Evolutionary conservation across 2,113 vertebrate genomes (phyloP).

Genomic region (Riparia riparia): DNA sequence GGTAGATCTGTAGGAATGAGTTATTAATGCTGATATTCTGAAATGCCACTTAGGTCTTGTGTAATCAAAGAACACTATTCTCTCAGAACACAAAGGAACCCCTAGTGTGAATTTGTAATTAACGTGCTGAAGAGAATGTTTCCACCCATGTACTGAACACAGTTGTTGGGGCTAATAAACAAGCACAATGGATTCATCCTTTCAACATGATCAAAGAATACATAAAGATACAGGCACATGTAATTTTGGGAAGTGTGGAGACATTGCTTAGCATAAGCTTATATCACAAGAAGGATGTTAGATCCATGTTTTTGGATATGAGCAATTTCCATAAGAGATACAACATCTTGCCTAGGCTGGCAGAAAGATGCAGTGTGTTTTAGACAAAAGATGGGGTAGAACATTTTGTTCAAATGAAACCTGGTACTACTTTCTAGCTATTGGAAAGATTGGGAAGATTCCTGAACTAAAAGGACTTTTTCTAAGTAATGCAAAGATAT

Average conservation of each 20-base stretch:
- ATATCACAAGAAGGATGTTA: constrained; percentile 55
- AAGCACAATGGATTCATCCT: constrained; percentile 57
- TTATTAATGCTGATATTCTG: constrained; percentile 73
- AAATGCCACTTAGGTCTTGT: constrained; percentile 71
- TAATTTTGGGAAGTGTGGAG: constrained; percentile 52
- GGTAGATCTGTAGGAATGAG: constrained; percentile 69
- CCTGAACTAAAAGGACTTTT: neutral
- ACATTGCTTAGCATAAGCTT: constrained; percentile 62
- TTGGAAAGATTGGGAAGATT: neutral
- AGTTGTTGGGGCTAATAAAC: constrained; percentile 67
- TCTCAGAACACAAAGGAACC: constrained; percentile 72
- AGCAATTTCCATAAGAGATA: constrained; percentile 47
- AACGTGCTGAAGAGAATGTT: constrained; percentile 57
- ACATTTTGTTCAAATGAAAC: neutral
- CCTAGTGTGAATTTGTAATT: constrained; percentile 69
- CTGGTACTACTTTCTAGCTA: neutral
- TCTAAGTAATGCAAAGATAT: neutral
- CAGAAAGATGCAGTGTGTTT: neutral
- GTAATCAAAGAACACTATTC: constrained; percentile 74
- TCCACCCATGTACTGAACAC: constrained; percentile 46
- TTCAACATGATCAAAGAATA: constrained; percentile 69
- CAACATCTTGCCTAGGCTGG: neutral
- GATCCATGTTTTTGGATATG: neutral
- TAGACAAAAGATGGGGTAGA: neutral
- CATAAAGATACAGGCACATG: constrained; percentile 48